Evolutionary conservation across 2,797 vertebrate genomes (phyloP), one percentile per base, ranked within the genome.

Genomic region (Pelochelys cantorii): DNA sequence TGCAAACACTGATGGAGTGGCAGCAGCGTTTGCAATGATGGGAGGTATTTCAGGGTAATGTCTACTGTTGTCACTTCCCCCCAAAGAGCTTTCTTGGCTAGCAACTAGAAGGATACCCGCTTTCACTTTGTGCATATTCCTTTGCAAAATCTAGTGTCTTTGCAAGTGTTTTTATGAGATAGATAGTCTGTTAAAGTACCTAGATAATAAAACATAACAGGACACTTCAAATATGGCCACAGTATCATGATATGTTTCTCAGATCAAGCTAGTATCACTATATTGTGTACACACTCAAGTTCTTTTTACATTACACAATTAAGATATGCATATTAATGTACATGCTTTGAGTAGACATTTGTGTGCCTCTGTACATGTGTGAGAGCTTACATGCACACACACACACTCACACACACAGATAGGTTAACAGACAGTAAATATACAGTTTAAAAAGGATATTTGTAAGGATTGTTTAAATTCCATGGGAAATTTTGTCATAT

Each of bases 401-500:
- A 55, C 18, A 34, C 18, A 81, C 11, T 62, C 27, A 59, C n/a
- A n/a, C n/a, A n/a, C n/a, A n/a, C n/a, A 42, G 42, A 65, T 25
- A 65, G 87, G 90, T 96, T 94, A 95, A 94, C 52, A 83, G 81
- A 71, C 5, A 82, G 88, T 93, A 96, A 97, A 93, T 94, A 88
- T 42, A 31, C 56, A 79, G 20, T 85, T 90, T 90, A 93, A 96
- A 93, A 92, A 88, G 1, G 57, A 77, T 94, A 87, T 94, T 96
- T 97, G 68, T 74, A 90, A 86, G 62, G 48, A 20, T 68, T 34
- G 83, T 54, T 90, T 31, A 71, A 31, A 83, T 78, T 81, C 79
- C 74, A 42, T 68, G 37, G 95, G 96, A 96, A 95, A 95, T 95
- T 84, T 71, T 93, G 95, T 94, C 91, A 96, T 91, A 90, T 95